Evolutionary conservation across 2,113 vertebrate genomes (phyloP), one percentile per base, ranked within the genome.

Genomic region (Atlantisia rogersi): DNA sequence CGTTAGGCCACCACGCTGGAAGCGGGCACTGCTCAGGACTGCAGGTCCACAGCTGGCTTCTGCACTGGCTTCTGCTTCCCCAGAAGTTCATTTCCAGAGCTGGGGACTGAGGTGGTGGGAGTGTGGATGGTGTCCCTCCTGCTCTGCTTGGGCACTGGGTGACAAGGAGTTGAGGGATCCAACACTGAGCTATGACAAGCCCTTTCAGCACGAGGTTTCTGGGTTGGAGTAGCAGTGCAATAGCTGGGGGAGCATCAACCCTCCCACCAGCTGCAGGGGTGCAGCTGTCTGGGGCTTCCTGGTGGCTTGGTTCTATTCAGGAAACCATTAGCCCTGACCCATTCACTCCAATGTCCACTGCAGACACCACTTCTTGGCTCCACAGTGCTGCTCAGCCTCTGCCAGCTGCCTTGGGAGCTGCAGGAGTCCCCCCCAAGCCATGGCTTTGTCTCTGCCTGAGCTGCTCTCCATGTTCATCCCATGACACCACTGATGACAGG

Each of bases 391-490:
- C 76, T 42, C 4, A 6, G 71, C 20, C 44, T 50, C 28, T 63
- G 46, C 40, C 75, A 48, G 29, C 65, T 52, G 71, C 64, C 31
- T 22, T 39, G 58, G 53, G 75, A 82, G 3, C 4, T 31, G 12
- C 82, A 65, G 70, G 76, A 1, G 0, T 6, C 31, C 16, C 25
- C 59, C 73, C 44, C 0, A 9, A 67, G 74, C 56, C n/a, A 1
- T 1, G 4, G 68, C 42, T 37, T 9, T 64, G 17, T 22, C 63
- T 40, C 53, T 29, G n/a, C 60, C 60, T 4, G 1, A 79, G 76
- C 73, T 0, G 0, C 56, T 32, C 77, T 37, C 52, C 15, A 4
- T 26, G 68, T 83, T 60, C 52, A 53, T 26, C 71, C 88, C 0
- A 0, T 10, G 65, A 95, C 14, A 14, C 32, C 0, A 0, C 70